phyloP scores from a whole-genome alignment of 2,113 vertebrate species.

The Atlantisia rogersi region DNA sequence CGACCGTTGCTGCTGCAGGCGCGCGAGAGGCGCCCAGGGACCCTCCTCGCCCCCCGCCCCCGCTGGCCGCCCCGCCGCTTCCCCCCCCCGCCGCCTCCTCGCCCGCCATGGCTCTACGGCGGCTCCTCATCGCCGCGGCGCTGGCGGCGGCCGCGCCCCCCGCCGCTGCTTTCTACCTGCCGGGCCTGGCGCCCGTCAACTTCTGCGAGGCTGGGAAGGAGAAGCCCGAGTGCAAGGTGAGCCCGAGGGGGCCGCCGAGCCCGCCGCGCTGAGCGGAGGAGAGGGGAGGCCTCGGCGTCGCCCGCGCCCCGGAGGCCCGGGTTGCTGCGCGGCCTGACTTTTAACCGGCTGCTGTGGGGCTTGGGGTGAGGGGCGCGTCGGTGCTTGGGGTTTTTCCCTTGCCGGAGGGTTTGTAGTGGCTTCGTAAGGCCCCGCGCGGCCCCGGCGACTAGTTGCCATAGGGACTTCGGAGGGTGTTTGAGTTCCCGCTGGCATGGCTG shows the following conservation, averaged over 20 bases:
- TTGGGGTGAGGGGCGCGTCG: no score
- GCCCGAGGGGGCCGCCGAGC: neutral
- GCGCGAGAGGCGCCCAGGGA: neutral
- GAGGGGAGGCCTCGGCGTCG: neutral
- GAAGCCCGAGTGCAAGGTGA: conserved; percentile 87
- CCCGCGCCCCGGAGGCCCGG: neutral
- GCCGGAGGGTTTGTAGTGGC: neutral
- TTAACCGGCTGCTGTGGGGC: no score
- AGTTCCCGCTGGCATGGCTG: fast-evolving
- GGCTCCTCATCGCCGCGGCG: neutral
- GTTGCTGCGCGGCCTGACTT: neutral
- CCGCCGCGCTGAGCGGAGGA: neutral
- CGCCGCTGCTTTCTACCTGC: conserved; percentile 86
- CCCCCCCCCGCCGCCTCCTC: no score
- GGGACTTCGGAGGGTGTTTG: fast-evolving
- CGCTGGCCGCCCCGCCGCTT: neutral
- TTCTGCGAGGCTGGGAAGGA: conserved; percentile 81
- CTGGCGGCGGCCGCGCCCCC: neutral
- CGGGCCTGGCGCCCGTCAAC: conserved; percentile 95
- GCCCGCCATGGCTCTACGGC: conserved; percentile 22
- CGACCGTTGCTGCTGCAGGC: neutral
- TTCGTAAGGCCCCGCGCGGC: neutral
- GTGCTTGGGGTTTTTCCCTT: no score
- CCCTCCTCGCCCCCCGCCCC: neutral
- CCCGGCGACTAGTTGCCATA: no score